Base-by-base conservation (phyloP, 1,140 invertebrate genomes). In the Meloidogyne floridensis region DNA sequence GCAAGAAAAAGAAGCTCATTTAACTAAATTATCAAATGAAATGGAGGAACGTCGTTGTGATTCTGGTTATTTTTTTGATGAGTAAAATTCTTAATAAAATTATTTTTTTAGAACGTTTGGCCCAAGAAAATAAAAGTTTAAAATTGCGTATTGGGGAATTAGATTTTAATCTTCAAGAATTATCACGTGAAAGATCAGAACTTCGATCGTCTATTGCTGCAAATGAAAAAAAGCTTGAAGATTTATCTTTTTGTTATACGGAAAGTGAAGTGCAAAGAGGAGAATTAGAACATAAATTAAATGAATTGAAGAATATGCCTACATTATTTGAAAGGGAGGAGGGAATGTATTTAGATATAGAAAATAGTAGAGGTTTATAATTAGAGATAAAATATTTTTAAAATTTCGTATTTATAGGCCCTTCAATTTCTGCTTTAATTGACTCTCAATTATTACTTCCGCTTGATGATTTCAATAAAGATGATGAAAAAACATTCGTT, bases 161-260 rank as follows among this genome's bases (percentile, higher is more conserved):
- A 51, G 80, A 80, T 9, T 56, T 65, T 53, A 65, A 75, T 9
- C 6, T 83, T 6, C 56, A 75, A 32, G 72, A 76, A 56, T 70
- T 75, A 32, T 11, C 65, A 20, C 43, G 71, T 47, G 73, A 80
- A 20, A 77, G 56, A 32, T 47, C 70, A 8, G 75, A 53, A 32
- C 56, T 85, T 20, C 75, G 82, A 72, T 51, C 56, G 10, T 43
- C 32, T 32, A 70, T 81, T 43, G 78, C 69, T 47, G 79, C 59
- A 42, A 83, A 81, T 8, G 75, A 86, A 20, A 86, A 83, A 32
- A 18, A 51, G 47, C 20, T 85, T 3, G 84, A 85, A 15, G 84
- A 85, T 47, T 20, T 85, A 13, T 74, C 59, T 11, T 85, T 85
- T 78, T 78, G 71, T 18, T 53, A 84, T 13, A 83, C 85, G 11